Conservation (phyloP, 2,888 invertebrate genomes). For the Nezara viridula region DNA sequence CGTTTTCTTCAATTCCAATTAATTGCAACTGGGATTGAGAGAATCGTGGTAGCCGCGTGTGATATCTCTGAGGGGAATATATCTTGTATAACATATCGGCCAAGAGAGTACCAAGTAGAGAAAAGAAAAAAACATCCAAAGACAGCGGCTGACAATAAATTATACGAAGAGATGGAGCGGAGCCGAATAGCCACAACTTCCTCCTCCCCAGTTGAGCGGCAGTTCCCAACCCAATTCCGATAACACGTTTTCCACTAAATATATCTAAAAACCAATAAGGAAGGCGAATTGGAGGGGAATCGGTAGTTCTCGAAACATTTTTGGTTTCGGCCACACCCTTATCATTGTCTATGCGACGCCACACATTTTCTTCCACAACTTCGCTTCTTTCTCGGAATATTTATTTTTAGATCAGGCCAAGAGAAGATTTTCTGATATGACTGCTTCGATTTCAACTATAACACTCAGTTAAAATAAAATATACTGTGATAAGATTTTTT, state of each 20-base stretch:
- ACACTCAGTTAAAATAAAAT: too few relatives aligned
- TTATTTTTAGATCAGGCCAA: neutral
- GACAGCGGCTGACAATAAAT: neutral
- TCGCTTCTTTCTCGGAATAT: neutral
- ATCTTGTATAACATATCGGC: too few relatives aligned
- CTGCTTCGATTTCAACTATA: neutral
- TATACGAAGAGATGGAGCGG: neutral
- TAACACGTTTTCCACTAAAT: neutral
- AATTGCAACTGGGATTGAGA: too few relatives aligned
- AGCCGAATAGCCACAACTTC: neutral
- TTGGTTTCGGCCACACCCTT: neutral
- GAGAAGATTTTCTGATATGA: neutral
- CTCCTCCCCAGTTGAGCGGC: neutral
- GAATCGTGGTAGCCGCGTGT: too few relatives aligned
- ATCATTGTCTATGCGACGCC: neutral
- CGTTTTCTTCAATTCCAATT: too few relatives aligned
- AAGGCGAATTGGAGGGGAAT: neutral
- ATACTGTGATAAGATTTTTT: too few relatives aligned
- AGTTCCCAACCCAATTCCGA: constrained; percentile 3
- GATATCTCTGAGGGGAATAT: too few relatives aligned
- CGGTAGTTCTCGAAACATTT: neutral
- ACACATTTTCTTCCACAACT: neutral
- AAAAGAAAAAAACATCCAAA: neutral
- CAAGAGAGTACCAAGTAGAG: too few relatives aligned
- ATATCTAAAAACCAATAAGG: neutral